Evolutionary conservation across 2,797 vertebrate species (phyloP).

Genomic region (Pogonophryne albipinna): DNA sequence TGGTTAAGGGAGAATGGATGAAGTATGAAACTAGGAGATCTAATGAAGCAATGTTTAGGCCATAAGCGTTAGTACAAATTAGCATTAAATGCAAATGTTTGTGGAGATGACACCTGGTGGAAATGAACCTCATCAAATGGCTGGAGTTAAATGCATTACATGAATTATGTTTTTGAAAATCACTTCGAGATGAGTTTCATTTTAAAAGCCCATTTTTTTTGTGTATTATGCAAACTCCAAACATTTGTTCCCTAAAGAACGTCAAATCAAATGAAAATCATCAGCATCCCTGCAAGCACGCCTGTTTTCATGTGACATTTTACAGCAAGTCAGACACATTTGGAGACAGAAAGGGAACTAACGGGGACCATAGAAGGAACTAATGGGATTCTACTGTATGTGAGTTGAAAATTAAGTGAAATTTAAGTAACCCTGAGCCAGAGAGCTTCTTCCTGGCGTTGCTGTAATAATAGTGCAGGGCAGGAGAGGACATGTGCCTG

Average conservation of each 20-base stretch:
- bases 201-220: background rate
- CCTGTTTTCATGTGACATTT: constrained; percentile 4
- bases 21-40: background rate
- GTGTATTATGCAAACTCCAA: constrained; percentile 24
- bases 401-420: constrained; percentile 39
- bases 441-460: constrained; percentile 77
- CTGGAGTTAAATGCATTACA: constrained; percentile 8
- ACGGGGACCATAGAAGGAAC: background rate
- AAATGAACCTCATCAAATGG: constrained; percentile 34
- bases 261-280: constrained; percentile 1
- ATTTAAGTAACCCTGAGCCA: constrained; percentile 72
- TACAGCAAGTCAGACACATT: background rate
- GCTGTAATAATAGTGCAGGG: constrained; percentile 82
- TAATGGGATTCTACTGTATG: constrained; percentile 9
- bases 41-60: background rate
- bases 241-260: constrained; percentile 6
- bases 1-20: background rate
- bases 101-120: constrained; percentile 17
- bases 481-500: constrained; percentile 82
- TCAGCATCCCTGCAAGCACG: constrained; percentile 12
- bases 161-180: constrained; percentile 3
- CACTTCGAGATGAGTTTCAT: background rate
- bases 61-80: constrained; percentile 4
- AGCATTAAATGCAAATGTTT: background rate
- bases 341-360: background rate